Percentiles rank a stretch among this genome's conserved stretches.
These are phyloP conservation scores for Drosophila atripex DNA, from an alignment of 2,888 invertebrate species.

Conservation along the genomic window DNA sequence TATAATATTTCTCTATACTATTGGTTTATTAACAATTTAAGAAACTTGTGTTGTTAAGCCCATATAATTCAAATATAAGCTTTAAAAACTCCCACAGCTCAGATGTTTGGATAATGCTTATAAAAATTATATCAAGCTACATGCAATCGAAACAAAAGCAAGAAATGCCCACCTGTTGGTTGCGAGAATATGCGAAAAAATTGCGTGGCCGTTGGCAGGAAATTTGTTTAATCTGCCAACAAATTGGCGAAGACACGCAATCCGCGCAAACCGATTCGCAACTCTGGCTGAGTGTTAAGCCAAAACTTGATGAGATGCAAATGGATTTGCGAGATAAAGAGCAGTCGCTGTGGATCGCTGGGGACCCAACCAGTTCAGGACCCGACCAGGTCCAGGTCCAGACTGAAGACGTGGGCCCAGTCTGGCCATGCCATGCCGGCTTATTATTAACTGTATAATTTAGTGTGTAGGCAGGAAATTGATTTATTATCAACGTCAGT, in stretches of 20 bases:
- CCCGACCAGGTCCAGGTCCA: constrained; percentile 10
- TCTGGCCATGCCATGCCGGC: constrained; percentile 47
- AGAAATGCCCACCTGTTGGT: constrained; percentile 14
- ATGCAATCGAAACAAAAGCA: constrained; percentile 16
- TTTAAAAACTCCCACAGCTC: neutral
- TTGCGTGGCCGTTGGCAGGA: constrained; percentile 79
- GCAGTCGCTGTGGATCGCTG: constrained; percentile 13
- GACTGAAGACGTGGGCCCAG: constrained; percentile 40
- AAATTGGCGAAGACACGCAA: constrained; percentile 78
- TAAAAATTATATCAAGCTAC: constrained; percentile 15
- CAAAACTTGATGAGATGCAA: constrained; percentile 76
- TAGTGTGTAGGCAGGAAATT: constrained; percentile 78
- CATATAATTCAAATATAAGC: neutral
- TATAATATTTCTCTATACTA: constrained; percentile 24
- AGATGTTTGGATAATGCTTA: neutral
- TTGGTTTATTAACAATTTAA: neutral
- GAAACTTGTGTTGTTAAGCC: neutral
- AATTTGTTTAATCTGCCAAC: constrained; percentile 79
- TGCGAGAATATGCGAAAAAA: constrained; percentile 44
- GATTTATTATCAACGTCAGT: constrained; percentile 77
- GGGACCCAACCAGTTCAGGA: constrained; percentile 1
- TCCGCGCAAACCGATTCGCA: constrained; percentile 28
- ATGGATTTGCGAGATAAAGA: constrained; percentile 74
- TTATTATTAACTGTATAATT: constrained; percentile 78
- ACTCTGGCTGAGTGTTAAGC: constrained; percentile 47